Conservation (phyloP, 2,888 invertebrate species). For the Phyllotreta cruciferae region DNA sequence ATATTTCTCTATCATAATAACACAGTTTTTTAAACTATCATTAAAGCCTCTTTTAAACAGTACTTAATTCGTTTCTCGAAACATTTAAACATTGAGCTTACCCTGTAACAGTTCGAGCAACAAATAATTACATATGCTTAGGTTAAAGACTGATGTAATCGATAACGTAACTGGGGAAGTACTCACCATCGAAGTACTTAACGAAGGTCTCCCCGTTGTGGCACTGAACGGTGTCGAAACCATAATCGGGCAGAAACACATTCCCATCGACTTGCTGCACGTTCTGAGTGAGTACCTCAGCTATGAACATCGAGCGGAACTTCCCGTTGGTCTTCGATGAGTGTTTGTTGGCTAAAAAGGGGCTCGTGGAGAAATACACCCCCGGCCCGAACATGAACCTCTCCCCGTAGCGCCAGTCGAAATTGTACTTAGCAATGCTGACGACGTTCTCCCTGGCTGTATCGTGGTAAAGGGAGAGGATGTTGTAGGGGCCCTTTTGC, state of each 20-base stretch:
- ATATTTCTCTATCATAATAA: no score
- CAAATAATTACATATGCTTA: background rate
- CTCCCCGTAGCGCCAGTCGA: slow-evolving; percentile 51
- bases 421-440: slow-evolving; percentile 49
- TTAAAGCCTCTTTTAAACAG: no score
- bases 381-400: slow-evolving; percentile 51
- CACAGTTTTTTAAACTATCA: no score
- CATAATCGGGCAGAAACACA: slow-evolving; percentile 45
- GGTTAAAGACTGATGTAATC: slow-evolving; percentile 40
- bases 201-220: slow-evolving; percentile 50
- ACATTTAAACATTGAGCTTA: no score
- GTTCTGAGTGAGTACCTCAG: slow-evolving; percentile 50
- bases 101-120: no score
- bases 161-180: slow-evolving; percentile 54
- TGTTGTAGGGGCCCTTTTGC: slow-evolving; percentile 32
- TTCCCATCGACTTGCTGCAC: slow-evolving; percentile 33
- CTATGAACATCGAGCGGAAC: slow-evolving; percentile 51
- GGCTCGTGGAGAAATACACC: slow-evolving; percentile 50
- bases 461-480: slow-evolving; percentile 47
- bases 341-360: slow-evolving; percentile 47
- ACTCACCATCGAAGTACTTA: slow-evolving; percentile 56
- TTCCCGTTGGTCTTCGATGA: slow-evolving; percentile 43
- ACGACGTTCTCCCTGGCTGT: slow-evolving; percentile 44
- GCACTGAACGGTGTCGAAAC: slow-evolving; percentile 52
- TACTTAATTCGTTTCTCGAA: no score